Conservation (phyloP, 2,113 vertebrate genomes). For the Larimichthys crocea region DNA sequence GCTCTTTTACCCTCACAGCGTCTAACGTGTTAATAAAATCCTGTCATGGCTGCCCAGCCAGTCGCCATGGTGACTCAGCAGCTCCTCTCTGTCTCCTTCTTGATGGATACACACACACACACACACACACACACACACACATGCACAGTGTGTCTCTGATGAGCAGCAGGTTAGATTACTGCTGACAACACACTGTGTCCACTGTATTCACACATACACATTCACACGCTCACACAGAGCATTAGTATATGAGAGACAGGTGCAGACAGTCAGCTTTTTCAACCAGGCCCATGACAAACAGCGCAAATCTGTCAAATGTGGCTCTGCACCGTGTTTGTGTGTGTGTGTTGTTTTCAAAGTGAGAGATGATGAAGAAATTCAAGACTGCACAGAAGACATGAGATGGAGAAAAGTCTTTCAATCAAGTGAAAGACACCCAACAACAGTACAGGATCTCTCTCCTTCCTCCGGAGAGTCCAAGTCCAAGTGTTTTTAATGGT, state of each 20-base stretch:
- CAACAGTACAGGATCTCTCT: too few relatives aligned
- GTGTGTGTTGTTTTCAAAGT: conserved; percentile 1
- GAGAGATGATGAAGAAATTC: conserved; percentile 13
- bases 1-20: background rate
- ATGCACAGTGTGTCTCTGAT: conserved; percentile 34
- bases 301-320: conserved; percentile 17
- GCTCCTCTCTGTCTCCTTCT: conserved; percentile 55
- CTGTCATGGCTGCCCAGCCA: conserved; percentile 58
- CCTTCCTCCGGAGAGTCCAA: too few relatives aligned
- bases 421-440: too few relatives aligned
- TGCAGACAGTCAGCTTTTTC: conserved; percentile 50
- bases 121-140: conserved; percentile 19
- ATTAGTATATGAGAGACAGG: conserved; percentile 18
- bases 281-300: conserved; percentile 14
- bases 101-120: conserved; percentile 51
- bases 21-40: conserved; percentile 43
- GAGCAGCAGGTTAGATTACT: conserved; percentile 67
- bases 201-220: conserved; percentile 10
- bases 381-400: background rate
- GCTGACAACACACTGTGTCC: conserved; percentile 68
- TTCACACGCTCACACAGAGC: background rate
- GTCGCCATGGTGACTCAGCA: conserved; percentile 79
- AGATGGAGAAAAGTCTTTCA: background rate
- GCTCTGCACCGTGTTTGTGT: background rate
- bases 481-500: too few relatives aligned